These are phyloP conservation scores for Electrona antarctica DNA, from an alignment of 2,113 vertebrate genomes.

Conservation along the genomic window DNA sequence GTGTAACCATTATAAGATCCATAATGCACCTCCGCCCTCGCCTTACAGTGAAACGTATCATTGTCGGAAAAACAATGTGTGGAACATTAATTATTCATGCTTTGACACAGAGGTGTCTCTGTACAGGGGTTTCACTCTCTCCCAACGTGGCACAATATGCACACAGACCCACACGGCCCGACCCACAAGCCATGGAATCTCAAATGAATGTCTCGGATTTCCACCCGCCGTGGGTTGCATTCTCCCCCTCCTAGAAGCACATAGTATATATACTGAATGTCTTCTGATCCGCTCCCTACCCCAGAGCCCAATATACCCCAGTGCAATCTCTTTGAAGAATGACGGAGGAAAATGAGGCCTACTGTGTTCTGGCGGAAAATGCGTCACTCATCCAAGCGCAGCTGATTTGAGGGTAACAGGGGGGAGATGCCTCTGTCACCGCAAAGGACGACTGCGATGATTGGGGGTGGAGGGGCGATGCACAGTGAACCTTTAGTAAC, in stretches of 20 bases:
- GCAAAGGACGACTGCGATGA: slow-evolving; percentile 12
- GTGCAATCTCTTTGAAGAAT: slow-evolving; percentile 15
- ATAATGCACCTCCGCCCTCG: slow-evolving; percentile 23
- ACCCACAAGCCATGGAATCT: slow-evolving; percentile 20
- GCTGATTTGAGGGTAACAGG: slow-evolving; percentile 54
- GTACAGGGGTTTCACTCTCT: slow-evolving; percentile 16
- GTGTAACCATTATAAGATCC: slow-evolving; percentile 10
- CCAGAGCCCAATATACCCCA: neutral
- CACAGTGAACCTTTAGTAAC: slow-evolving; percentile 25
- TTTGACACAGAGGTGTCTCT: slow-evolving; percentile 29
- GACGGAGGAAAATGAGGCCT: slow-evolving; percentile 24
- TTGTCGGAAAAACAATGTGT: slow-evolving; percentile 19
- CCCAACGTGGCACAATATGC: neutral
- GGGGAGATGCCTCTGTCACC: slow-evolving; percentile 52
- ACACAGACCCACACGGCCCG: slow-evolving; percentile 10
- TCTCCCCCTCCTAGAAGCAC: neutral
- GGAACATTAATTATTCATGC: slow-evolving; percentile 61
- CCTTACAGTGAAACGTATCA: slow-evolving; percentile 8
- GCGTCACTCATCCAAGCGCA: slow-evolving; percentile 25
- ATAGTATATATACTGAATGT: slow-evolving; percentile 4
- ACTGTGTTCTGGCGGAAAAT: slow-evolving; percentile 28
- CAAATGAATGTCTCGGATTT: slow-evolving; percentile 28
- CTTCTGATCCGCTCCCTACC: slow-evolving; percentile 11
- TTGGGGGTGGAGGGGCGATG: neutral
- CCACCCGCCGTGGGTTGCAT: neutral